phyloP scores from a whole-genome alignment of 2,113 vertebrate genomes.

The Amphilophus citrinellus region DNA sequence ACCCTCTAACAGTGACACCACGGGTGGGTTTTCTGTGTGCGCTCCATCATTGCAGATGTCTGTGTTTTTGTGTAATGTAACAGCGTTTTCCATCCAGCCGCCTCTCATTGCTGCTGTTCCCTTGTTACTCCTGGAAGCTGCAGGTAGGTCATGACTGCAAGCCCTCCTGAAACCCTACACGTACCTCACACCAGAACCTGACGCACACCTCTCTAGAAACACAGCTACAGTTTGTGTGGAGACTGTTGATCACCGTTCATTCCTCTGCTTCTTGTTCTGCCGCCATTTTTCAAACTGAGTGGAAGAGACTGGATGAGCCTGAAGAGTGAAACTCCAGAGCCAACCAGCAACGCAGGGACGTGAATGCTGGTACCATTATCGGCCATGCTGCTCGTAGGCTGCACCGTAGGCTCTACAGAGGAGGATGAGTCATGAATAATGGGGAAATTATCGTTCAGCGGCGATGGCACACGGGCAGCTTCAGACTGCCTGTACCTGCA shows the following conservation, averaged over 20 bases:
- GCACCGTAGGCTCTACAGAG: background rate
- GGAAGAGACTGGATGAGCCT: background rate
- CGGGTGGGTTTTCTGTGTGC: background rate
- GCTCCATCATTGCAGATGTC: background rate
- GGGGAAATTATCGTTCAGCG: background rate
- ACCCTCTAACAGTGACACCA: background rate
- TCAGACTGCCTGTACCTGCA: background rate
- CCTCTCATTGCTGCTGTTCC: background rate
- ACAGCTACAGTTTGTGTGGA: fast-evolving
- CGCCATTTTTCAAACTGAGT: background rate
- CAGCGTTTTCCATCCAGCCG: background rate
- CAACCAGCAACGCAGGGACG: background rate
- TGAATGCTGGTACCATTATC: background rate
- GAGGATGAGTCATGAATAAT: background rate
- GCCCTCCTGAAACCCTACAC: no score
- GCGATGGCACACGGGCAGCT: background rate
- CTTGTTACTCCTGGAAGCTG: background rate
- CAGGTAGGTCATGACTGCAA: background rate
- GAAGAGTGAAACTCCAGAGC: background rate
- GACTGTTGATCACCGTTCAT: background rate
- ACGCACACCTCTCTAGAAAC: background rate
- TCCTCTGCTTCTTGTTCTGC: background rate
- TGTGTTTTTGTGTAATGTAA: background rate
- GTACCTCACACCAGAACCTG: background rate
- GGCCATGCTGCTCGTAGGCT: background rate